These are phyloP conservation scores for Drosophila sordidula DNA, from an alignment of 2,888 invertebrate genomes.

Conservation along the genomic window DNA sequence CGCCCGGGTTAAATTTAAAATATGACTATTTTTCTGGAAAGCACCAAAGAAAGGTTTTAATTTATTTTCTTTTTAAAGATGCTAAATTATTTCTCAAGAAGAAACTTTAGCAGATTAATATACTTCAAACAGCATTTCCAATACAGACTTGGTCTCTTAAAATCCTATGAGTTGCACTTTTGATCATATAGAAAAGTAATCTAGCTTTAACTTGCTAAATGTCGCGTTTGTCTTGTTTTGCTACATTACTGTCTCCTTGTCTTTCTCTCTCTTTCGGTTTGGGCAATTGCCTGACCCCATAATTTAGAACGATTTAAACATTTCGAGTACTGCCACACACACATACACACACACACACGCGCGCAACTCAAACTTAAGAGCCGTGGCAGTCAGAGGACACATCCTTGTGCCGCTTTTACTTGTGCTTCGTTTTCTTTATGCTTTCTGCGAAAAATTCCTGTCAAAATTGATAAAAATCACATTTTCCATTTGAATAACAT, in stretches of 20 bases:
- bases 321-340: constrained; percentile 21
- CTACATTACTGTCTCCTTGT: constrained; percentile 15
- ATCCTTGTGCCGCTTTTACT: constrained; percentile 52
- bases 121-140: no score
- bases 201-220: not conserved
- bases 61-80: no score
- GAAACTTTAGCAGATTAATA: no score
- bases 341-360: constrained; percentile 21
- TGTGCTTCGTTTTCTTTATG: constrained; percentile 54
- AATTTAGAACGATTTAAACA: constrained; percentile 46
- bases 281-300: constrained; percentile 60
- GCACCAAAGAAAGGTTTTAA: no score
- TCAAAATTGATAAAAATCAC: constrained; percentile 84
- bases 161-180: not conserved
- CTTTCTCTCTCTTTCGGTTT: not conserved
- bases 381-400: constrained; percentile 32
- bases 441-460: constrained; percentile 77
- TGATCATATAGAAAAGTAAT: not conserved
- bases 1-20: no score
- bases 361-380: constrained; percentile 7
- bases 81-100: no score
- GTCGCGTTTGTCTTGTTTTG: constrained; percentile 5
- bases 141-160: no score
- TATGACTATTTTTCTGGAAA: no score
- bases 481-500: constrained; percentile 84